phyloP scores from a whole-genome alignment of 2,797 vertebrate genomes.

The Microctenopoma steveboyesi region DNA sequence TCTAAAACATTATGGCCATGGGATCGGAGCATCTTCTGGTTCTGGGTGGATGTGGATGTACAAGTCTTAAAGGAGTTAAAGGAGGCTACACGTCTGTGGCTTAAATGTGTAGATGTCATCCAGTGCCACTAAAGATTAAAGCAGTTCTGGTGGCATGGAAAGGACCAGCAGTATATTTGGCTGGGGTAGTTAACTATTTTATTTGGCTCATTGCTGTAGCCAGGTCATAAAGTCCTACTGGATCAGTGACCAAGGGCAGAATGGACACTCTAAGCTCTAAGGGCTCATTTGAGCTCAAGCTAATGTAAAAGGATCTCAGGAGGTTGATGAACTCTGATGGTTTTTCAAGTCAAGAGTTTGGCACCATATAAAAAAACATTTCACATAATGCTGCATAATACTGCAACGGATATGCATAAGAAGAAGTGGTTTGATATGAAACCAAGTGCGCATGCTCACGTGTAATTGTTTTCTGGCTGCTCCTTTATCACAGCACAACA shows the following conservation, averaged over 20 bases:
- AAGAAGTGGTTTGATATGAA: neutral
- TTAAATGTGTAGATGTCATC: too few relatives aligned
- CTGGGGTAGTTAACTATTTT: too few relatives aligned
- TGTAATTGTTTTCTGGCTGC: slow-evolving; percentile 14
- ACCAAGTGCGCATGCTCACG: neutral
- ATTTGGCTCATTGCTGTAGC: too few relatives aligned
- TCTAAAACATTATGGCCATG: too few relatives aligned
- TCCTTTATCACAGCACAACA: slow-evolving; percentile 29
- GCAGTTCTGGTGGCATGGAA: too few relatives aligned
- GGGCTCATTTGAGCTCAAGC: neutral
- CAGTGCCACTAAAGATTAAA: too few relatives aligned
- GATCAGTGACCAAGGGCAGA: slow-evolving; percentile 18
- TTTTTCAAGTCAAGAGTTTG: neutral
- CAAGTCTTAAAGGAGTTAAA: too few relatives aligned
- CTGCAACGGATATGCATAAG: neutral
- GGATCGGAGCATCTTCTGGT: too few relatives aligned
- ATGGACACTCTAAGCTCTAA: neutral
- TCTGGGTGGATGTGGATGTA: too few relatives aligned
- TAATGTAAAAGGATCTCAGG: neutral
- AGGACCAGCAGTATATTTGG: too few relatives aligned
- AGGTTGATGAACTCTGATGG: neutral
- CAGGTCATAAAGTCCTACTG: too few relatives aligned
- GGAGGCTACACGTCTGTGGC: too few relatives aligned
- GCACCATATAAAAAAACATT: neutral
- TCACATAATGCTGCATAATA: neutral